Evolutionary conservation across 2,113 vertebrate species (phyloP).

Genomic region (Upupa epops): DNA sequence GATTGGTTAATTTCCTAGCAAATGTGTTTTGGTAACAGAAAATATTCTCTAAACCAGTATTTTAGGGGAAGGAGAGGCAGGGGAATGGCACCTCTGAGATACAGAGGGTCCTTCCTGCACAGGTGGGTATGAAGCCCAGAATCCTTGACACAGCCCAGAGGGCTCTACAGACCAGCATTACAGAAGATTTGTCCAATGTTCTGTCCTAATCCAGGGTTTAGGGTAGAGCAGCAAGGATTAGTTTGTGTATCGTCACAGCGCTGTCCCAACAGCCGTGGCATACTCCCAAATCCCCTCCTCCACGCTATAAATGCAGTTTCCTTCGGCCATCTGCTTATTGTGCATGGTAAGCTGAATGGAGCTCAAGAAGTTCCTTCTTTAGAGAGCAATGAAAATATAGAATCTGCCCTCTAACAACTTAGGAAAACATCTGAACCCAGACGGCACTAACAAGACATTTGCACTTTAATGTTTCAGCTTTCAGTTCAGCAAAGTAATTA

Average conservation of each 20-base stretch:
- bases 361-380: neutral
- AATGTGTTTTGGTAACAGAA: neutral
- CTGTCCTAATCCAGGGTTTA: constrained; percentile 49
- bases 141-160: neutral
- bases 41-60: neutral
- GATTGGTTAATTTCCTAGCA: neutral
- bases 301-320: constrained; percentile 3
- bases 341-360: neutral
- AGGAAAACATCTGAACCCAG: neutral
- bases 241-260: constrained; percentile 19
- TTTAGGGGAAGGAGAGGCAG: neutral
- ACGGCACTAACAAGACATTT: neutral
- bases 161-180: neutral
- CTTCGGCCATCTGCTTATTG: constrained; percentile 25
- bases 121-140: neutral
- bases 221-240: constrained; percentile 48
- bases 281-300: constrained; percentile 42
- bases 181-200: constrained; percentile 2
- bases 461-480: neutral
- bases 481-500: neutral
- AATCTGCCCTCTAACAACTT: neutral
- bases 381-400: neutral
- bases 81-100: neutral
- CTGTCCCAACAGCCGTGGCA: neutral
- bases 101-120: neutral